Evolutionary conservation across 1,140 invertebrate genomes (phyloP), one percentile per base, ranked within the genome.

Genomic region (Nasonia vitripennis): DNA sequence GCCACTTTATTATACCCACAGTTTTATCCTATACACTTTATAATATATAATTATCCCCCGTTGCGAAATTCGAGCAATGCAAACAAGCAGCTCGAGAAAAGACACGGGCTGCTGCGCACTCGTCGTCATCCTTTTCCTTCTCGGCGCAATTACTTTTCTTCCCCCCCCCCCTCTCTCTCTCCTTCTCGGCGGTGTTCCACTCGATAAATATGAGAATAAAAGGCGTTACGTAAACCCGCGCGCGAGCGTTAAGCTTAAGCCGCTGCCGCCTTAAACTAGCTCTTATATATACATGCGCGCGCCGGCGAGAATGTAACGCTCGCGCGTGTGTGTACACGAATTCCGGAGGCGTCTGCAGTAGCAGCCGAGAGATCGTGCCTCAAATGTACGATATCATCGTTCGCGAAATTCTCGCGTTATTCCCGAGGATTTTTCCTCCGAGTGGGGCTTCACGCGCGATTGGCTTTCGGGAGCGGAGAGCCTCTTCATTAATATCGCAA

Each of bases 331-430:
- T 77, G 23, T 71, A 75, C 87, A 89, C 87, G 88, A 87, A 89
- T 90, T 89, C 86, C 73, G 86, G 67, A 85, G 74, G 81, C 86
- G 86, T 89, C 85, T 14, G 55, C 41, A 45, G 37, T 41, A 14
- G 55, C 34, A 37, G 34, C 34, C 34, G 73, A 84, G 82, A 75
- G 86, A 88, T 89, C 88, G 89, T 89, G 88, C 85, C 67, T 90
- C 89, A 90, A 90, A 89, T 90, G 88, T 86, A 83, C 45, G 11
- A 62, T 62, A 62, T 62, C 55, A 62, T 51, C 48, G 48, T 7
- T n/a, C 14, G 55, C 17, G 55, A 62, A 62, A 45, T 45, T 45
- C 41, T 45, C 41, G 41, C 41, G 41, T 45, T 45, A 45, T 45
- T 62, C 17, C 20, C 4, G 17, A 5, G 17, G 14, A 20, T 62